These are phyloP conservation scores for Leucosticte australis DNA, from an alignment of 2,113 vertebrate genomes.

Conservation along the genomic window DNA sequence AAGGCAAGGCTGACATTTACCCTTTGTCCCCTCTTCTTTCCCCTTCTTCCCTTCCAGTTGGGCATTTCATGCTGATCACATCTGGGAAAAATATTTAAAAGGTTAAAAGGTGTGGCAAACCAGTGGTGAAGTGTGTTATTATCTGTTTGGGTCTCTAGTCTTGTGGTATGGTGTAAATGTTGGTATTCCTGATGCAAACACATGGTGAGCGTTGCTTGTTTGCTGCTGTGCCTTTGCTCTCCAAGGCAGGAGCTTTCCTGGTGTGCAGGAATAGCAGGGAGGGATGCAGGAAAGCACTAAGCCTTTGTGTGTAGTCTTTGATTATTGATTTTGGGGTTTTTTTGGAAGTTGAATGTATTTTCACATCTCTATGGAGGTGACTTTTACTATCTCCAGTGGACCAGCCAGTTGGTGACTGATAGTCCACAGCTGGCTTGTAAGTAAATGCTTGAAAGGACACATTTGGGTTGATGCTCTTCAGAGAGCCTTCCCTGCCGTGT, in stretches of 20 bases:
- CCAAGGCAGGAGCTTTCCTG: neutral
- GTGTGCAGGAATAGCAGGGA: neutral
- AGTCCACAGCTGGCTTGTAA: constrained; percentile 64
- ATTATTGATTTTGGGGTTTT: neutral
- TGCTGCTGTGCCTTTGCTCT: neutral
- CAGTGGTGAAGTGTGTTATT: neutral
- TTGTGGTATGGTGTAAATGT: neutral
- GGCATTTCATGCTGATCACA: neutral
- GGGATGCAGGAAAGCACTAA: neutral
- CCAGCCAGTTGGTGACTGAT: constrained; percentile 64
- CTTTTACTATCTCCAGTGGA: constrained; percentile 59
- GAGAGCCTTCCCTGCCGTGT: constrained; percentile 58
- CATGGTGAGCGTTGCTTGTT: neutral
- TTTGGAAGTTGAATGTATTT: neutral
- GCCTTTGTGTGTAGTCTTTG: neutral
- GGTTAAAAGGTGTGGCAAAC: neutral
- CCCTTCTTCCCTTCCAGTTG: neutral
- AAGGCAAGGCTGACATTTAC: neutral
- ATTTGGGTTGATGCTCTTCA: constrained; percentile 65
- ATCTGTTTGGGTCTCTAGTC: neutral
- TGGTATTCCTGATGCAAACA: neutral
- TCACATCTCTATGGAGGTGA: constrained; percentile 35
- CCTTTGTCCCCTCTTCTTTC: neutral
- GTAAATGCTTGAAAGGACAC: constrained; percentile 63
- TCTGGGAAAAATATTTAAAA: neutral